phyloP scores from a whole-genome alignment of 2,888 invertebrate genomes.

The Euphydryas editha region DNA sequence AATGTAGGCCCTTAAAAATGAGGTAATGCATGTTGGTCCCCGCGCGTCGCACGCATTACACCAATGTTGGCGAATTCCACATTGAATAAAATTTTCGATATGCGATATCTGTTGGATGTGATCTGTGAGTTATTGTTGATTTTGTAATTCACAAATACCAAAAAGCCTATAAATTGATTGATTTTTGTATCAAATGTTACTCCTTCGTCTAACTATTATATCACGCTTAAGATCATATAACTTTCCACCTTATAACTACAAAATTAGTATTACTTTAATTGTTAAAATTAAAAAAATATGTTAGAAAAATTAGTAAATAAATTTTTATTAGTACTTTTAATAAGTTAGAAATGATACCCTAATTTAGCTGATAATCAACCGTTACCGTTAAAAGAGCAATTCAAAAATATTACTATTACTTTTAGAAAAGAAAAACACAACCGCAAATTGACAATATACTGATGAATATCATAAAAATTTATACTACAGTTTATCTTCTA shows the following conservation, averaged over 20 bases:
- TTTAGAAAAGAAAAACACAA: conserved; percentile 32
- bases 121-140: not conserved
- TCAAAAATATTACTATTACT: conserved; percentile 16
- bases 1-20: too few relatives aligned
- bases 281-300: conserved; percentile 24
- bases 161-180: not conserved
- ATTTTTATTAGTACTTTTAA: conserved; percentile 21
- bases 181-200: not conserved
- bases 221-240: not conserved
- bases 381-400: conserved; percentile 24
- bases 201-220: not conserved
- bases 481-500: conserved; percentile 34
- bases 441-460: conserved; percentile 38
- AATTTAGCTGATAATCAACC: conserved; percentile 19
- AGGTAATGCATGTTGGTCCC: too few relatives aligned
- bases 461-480: conserved; percentile 18
- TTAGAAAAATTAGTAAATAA: conserved; percentile 32
- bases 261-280: conserved; percentile 8
- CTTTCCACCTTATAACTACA: conserved; percentile 15
- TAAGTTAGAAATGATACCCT: conserved; percentile 10
- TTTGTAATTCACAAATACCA: not conserved
- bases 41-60: too few relatives aligned
- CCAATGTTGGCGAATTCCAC: too few relatives aligned
- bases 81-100: too few relatives aligned
- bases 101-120: too few relatives aligned